Evolutionary conservation across 2,113 vertebrate species (phyloP).

Genomic region (Gymnarchus niloticus): DNA sequence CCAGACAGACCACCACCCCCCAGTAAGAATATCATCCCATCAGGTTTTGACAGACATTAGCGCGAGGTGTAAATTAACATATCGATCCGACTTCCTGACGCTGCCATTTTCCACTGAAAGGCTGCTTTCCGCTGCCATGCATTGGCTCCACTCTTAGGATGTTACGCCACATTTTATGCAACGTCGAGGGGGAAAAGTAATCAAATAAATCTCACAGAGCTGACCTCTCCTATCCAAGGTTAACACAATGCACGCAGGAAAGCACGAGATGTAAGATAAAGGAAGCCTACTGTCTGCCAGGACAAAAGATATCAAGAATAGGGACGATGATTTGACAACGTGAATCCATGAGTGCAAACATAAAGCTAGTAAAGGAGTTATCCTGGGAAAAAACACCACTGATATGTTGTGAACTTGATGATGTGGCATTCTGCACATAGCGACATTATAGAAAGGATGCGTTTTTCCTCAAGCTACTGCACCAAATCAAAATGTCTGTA

Average conservation of each 20-base stretch:
- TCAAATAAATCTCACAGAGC: not conserved
- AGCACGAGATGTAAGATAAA: not conserved
- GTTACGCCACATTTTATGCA: not conserved
- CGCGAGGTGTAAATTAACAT: not conserved
- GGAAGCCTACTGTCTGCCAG: not conserved
- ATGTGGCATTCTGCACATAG: not conserved
- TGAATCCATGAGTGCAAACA: not conserved
- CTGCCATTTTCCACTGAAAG: not conserved
- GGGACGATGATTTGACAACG: not conserved
- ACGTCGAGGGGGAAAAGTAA: not conserved
- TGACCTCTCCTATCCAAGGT: not conserved
- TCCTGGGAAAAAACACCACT: not conserved
- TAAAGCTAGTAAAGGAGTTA: not conserved
- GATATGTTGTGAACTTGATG: not conserved
- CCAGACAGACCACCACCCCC: not conserved
- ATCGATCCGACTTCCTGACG: not conserved
- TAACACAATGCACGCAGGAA: not conserved
- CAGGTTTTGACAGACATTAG: not conserved
- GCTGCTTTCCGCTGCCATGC: not conserved
- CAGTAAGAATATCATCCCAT: not conserved
- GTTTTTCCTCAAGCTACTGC: not conserved
- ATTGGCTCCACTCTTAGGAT: not conserved
- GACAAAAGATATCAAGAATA: not conserved
- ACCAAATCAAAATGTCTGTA: not conserved
- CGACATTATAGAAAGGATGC: not conserved